These are phyloP conservation scores for Hirudo medicinalis DNA, from an alignment of 1,140 invertebrate genomes.

Conservation along the genomic window DNA sequence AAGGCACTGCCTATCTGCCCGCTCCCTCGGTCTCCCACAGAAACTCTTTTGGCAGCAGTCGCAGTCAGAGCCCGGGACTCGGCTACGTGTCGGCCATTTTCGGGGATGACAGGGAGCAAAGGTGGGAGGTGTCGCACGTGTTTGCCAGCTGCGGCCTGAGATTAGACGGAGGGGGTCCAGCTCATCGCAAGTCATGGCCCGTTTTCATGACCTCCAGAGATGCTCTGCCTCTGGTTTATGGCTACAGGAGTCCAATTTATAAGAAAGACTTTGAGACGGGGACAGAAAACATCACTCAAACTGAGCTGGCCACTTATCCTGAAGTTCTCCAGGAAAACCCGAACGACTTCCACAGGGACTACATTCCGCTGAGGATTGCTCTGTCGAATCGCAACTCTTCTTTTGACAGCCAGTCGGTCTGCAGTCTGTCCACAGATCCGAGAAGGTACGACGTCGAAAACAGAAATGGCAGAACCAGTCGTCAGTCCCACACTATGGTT, in stretches of 20 bases:
- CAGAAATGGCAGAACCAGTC: not conserved
- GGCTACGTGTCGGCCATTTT: conserved; percentile 12
- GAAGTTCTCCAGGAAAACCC: not conserved
- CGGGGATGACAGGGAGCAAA: conserved; percentile 19
- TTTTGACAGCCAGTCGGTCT: no score
- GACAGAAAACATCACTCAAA: not conserved
- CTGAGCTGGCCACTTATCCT: not conserved
- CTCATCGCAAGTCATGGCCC: not conserved
- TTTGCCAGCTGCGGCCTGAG: conserved; percentile 20
- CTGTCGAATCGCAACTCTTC: no score
- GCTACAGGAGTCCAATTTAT: not conserved
- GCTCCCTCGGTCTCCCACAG: not conserved
- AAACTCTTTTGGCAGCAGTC: no score
- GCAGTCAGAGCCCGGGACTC: no score
- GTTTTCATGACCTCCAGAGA: not conserved
- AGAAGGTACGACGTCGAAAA: not conserved
- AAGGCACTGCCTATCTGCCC: not conserved
- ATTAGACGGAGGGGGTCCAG: not conserved
- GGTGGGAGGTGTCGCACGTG: conserved; percentile 20
- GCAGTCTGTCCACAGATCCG: not conserved
- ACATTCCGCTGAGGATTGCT: not conserved
- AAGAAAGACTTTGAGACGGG: not conserved
- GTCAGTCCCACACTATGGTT: not conserved
- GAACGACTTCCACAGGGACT: conserved; percentile 6
- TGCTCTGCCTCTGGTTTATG: conserved; percentile 1